A percentile compares a stretch with the other conserved stretches of the same genome.
phyloP scores from a whole-genome alignment of 2,113 vertebrate species.

The Alaudala cheleensis region DNA sequence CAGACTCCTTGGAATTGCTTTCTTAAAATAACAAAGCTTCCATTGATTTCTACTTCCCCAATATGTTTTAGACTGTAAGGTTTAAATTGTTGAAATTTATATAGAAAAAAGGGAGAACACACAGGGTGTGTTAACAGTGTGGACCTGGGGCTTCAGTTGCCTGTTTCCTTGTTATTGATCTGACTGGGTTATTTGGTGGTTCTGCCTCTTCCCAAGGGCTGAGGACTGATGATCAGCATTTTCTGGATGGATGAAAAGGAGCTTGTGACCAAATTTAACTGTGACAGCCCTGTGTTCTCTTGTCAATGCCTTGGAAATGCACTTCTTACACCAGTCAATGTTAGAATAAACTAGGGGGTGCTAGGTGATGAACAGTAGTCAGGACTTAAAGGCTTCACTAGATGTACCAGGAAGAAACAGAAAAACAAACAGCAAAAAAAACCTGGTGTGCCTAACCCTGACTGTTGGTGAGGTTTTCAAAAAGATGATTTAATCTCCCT shows the following conservation, averaged over 20 bases:
- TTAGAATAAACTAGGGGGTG: background rate
- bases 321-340: background rate
- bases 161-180: background rate
- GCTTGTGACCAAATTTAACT: background rate
- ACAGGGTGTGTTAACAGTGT: rapidly evolving
- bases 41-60: conserved; percentile 1
- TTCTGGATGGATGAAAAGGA: background rate
- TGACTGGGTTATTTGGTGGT: background rate
- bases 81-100: background rate
- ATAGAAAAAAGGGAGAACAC: background rate
- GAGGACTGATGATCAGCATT: background rate
- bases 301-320: background rate
- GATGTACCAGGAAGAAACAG: background rate
- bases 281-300: background rate
- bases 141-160: background rate
- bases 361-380: background rate
- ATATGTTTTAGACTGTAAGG: background rate
- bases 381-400: background rate
- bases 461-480: background rate
- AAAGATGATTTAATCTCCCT: background rate
- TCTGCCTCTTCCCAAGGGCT: background rate
- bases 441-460: rapidly evolving
- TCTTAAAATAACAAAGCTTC: background rate
- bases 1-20: background rate
- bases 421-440: background rate